Evolutionary conservation across 2,113 vertebrate genomes (phyloP).

Genomic region (Seriola dumerili): DNA sequence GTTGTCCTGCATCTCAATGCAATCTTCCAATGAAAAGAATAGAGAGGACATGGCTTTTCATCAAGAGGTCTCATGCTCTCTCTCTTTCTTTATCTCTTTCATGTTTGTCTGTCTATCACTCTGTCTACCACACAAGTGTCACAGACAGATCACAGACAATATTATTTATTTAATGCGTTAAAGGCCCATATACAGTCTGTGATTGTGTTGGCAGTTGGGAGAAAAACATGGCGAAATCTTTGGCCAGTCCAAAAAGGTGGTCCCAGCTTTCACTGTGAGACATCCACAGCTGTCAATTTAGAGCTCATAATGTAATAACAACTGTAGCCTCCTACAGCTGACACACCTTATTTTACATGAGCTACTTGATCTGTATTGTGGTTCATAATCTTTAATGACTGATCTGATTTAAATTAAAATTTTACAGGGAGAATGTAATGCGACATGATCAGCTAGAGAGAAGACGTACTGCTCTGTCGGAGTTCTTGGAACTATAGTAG

Average conservation of each 20-base stretch:
- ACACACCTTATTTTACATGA: background rate
- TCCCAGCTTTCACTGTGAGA: background rate
- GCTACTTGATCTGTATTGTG: background rate
- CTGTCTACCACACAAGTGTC: background rate
- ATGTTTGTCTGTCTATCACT: conserved; percentile 1
- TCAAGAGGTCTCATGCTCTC: conserved; percentile 34
- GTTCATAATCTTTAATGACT: background rate
- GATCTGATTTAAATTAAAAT: background rate
- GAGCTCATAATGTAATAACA: background rate
- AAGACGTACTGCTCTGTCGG: background rate
- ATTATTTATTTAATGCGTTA: conserved; percentile 16
- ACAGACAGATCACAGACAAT: background rate
- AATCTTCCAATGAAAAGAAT: conserved; percentile 46
- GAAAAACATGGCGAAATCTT: background rate
- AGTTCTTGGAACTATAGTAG: background rate
- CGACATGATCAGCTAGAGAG: background rate
- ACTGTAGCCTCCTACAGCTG: background rate
- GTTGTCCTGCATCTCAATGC: conserved; percentile 76
- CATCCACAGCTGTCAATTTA: background rate
- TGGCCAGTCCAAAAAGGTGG: background rate
- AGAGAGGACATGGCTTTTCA: conserved; percentile 56
- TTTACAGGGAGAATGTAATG: background rate
- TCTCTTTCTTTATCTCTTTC: conserved; percentile 24
- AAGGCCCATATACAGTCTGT: background rate
- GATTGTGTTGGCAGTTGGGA: background rate